Evolutionary conservation across 2,888 invertebrate genomes (phyloP).

Genomic region (Acrocera orbiculus): DNA sequence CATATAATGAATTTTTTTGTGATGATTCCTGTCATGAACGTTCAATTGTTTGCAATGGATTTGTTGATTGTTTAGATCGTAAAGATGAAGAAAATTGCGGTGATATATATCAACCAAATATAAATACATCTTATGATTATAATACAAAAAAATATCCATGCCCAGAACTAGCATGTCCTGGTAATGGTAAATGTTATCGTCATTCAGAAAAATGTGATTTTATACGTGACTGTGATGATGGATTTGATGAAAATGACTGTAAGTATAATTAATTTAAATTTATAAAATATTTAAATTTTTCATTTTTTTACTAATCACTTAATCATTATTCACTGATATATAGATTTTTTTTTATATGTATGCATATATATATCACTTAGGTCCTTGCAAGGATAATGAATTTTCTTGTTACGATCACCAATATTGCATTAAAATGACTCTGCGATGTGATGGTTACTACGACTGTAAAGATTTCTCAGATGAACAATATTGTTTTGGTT

Average conservation of each 20-base stretch:
- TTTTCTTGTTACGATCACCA: slow-evolving; percentile 56
- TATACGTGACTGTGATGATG: slow-evolving; percentile 37
- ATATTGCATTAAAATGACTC: slow-evolving; percentile 56
- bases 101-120: slow-evolving; percentile 1
- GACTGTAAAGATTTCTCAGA: slow-evolving; percentile 83
- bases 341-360: slow-evolving; percentile 3
- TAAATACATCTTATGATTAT: slow-evolving; percentile 4
- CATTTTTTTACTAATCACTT: background rate
- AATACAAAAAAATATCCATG: slow-evolving; percentile 17
- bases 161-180: slow-evolving; percentile 36
- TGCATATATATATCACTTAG: too few species aligned
- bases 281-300: background rate
- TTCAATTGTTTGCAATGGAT: slow-evolving; percentile 43
- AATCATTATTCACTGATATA: slow-evolving; percentile 2
- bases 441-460: slow-evolving; percentile 77
- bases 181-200: slow-evolving; percentile 33
- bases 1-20: slow-evolving; percentile 35
- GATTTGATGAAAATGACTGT: slow-evolving; percentile 42
- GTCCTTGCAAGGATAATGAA: slow-evolving; percentile 42
- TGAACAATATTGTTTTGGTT: slow-evolving; percentile 66
- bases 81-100: slow-evolving; percentile 38
- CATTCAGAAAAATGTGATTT: slow-evolving; percentile 37
- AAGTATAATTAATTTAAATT: slow-evolving; percentile 16
- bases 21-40: slow-evolving; percentile 41
- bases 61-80: slow-evolving; percentile 40